phyloP scores from a whole-genome alignment of 1,140 invertebrate species.

The Hermetia illucens region DNA sequence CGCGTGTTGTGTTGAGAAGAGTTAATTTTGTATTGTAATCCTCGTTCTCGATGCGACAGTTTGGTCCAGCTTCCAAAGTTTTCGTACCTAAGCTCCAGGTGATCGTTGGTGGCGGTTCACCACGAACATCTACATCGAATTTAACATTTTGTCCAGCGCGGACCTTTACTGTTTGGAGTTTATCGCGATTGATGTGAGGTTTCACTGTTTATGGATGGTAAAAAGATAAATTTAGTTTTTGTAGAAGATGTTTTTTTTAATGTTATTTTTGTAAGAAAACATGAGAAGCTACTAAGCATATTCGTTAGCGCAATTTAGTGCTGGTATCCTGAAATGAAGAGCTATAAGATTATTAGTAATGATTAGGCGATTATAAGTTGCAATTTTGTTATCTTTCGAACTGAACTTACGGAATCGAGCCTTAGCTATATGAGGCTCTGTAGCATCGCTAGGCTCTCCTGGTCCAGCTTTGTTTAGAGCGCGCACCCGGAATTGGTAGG shows the following conservation, averaged over 20 bases:
- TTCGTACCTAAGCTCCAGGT: constrained; percentile 65
- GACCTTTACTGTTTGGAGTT: constrained; percentile 75
- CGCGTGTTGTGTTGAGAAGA: constrained; percentile 63
- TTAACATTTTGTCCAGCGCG: constrained; percentile 83
- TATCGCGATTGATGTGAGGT: constrained; percentile 82
- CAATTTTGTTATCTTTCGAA: too few relatives aligned
- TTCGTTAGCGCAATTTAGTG: too few relatives aligned
- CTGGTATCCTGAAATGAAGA: too few relatives aligned
- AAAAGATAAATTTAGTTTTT: too few relatives aligned
- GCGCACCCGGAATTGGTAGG: constrained; percentile 83
- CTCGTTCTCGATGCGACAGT: constrained; percentile 74
- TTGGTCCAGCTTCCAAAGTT: constrained; percentile 24
- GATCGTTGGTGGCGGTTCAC: constrained; percentile 86
- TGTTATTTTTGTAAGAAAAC: neutral
- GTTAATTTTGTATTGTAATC: constrained; percentile 85
- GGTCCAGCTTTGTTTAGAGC: constrained; percentile 91
- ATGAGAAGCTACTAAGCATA: too few relatives aligned
- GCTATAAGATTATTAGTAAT: too few relatives aligned
- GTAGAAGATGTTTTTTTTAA: too few relatives aligned
- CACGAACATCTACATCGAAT: constrained; percentile 86
- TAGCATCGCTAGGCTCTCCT: constrained; percentile 77
- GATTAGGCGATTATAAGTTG: too few relatives aligned
- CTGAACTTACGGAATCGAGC: constrained; percentile 80
- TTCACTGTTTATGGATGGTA: constrained; percentile 50
- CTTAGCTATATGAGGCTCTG: constrained; percentile 76